A percentile compares a stretch with the other conserved stretches of the same genome.
Evolutionary conservation across 2,113 vertebrate species (phyloP).

Genomic region (Plotosus lineatus): DNA sequence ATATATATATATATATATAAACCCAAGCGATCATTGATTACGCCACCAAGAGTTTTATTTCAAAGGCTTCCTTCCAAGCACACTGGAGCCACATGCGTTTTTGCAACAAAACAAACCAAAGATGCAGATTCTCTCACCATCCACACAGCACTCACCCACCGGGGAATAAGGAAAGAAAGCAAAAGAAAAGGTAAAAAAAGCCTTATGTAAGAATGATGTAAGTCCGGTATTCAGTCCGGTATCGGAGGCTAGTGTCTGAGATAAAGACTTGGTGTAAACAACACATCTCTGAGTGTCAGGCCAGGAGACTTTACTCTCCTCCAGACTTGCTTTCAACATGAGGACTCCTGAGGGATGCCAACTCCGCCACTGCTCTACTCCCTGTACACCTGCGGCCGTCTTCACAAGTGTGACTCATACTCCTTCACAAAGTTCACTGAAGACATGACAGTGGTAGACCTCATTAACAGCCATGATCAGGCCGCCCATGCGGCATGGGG

Average conservation of each 20-base stretch:
- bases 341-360: background rate
- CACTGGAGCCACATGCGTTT: background rate
- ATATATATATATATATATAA: too few species aligned
- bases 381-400: background rate
- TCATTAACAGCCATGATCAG: slow-evolving; percentile 3
- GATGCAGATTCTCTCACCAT: background rate
- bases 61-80: too few species aligned
- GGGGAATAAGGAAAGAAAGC: background rate
- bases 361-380: background rate
- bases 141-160: background rate
- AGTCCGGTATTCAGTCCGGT: slow-evolving; percentile 13
- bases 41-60: background rate
- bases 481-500: background rate
- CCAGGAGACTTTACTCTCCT: background rate
- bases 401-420: slow-evolving; percentile 7
- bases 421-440: background rate
- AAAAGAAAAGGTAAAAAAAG: slow-evolving; percentile 28
- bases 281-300: slow-evolving; percentile 15
- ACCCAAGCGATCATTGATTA: too few species aligned
- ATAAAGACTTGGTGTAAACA: slow-evolving; percentile 38
- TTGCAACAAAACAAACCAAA: background rate
- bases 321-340: background rate
- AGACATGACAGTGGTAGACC: background rate
- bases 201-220: slow-evolving; percentile 38
- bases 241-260: slow-evolving; percentile 7